phyloP scores from a whole-genome alignment of 2,797 vertebrate genomes.

The Acropternis orthonyx region DNA sequence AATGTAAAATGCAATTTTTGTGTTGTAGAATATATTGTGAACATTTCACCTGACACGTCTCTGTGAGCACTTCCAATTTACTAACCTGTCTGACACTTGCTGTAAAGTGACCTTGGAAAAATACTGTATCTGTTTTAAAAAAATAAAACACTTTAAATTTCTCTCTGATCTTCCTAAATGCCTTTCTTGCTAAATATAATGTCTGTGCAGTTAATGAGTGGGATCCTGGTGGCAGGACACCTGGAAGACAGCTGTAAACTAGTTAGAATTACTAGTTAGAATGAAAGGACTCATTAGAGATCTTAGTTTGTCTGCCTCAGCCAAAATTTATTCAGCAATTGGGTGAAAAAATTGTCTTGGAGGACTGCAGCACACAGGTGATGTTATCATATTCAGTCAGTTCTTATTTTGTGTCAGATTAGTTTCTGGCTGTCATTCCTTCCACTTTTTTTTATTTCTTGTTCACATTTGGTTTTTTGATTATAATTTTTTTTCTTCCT shows the following conservation, averaged over 20 bases:
- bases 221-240: not conserved
- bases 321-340: not conserved
- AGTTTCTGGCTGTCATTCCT: not conserved
- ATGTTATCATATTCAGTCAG: not conserved
- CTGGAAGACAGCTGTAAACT: not conserved
- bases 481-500: not conserved
- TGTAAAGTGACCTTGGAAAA: constrained; percentile 79
- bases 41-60: constrained; percentile 24
- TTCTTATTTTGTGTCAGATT: not conserved
- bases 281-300: not conserved
- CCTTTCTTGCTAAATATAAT: constrained; percentile 63
- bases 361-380: not conserved
- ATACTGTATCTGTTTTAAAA: constrained; percentile 48
- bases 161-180: constrained; percentile 77
- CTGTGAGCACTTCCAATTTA: constrained; percentile 19
- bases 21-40: constrained; percentile 43
- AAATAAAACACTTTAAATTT: constrained; percentile 63
- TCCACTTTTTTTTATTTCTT: not conserved
- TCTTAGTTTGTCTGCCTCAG: not conserved
- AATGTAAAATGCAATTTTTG: not conserved
- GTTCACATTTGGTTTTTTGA: not conserved
- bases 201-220: not conserved
- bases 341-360: not conserved
- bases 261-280: not conserved
- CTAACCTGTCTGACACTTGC: constrained; percentile 64